These are phyloP conservation scores for Hippopotamyrus pictus DNA, from an alignment of 2,797 vertebrate species.

Conservation along the genomic window DNA sequence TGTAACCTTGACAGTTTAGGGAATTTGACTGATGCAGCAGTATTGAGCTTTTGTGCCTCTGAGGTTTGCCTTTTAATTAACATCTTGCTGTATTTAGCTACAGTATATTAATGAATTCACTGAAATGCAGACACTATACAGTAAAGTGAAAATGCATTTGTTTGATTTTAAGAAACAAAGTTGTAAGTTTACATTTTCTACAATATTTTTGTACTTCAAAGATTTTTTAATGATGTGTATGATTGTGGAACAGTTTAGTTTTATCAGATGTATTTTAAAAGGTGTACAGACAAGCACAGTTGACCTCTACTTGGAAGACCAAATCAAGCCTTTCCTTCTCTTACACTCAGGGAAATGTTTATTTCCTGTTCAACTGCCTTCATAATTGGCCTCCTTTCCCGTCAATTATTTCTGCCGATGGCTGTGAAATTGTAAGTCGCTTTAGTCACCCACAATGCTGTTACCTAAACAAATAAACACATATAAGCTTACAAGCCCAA, in stretches of 20 bases:
- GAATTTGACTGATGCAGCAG: neutral
- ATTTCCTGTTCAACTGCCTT: constrained; percentile 29
- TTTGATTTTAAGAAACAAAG: constrained; percentile 30
- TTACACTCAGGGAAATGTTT: constrained; percentile 47
- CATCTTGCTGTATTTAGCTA: constrained; percentile 41
- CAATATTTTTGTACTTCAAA: constrained; percentile 34
- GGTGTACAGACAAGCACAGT: constrained; percentile 29
- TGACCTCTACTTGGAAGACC: constrained; percentile 37
- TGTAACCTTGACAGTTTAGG: constrained; percentile 1
- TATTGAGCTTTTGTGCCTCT: constrained; percentile 45
- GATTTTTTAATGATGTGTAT: constrained; percentile 29
- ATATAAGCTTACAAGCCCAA: constrained; percentile 28
- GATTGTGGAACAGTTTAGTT: constrained; percentile 23
- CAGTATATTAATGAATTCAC: constrained; percentile 42
- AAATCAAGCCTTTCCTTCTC: constrained; percentile 40
- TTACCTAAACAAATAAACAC: constrained; percentile 50
- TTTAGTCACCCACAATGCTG: constrained; percentile 29
- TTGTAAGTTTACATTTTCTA: constrained; percentile 37
- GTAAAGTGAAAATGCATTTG: constrained; percentile 30
- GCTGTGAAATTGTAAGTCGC: neutral
- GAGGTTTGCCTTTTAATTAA: constrained; percentile 39
- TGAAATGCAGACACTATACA: constrained; percentile 12
- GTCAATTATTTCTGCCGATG: neutral
- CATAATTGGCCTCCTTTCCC: neutral
- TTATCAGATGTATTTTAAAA: constrained; percentile 27